Conservation (phyloP, 2,113 vertebrate genomes). For the Rhinogobius similis region DNA sequence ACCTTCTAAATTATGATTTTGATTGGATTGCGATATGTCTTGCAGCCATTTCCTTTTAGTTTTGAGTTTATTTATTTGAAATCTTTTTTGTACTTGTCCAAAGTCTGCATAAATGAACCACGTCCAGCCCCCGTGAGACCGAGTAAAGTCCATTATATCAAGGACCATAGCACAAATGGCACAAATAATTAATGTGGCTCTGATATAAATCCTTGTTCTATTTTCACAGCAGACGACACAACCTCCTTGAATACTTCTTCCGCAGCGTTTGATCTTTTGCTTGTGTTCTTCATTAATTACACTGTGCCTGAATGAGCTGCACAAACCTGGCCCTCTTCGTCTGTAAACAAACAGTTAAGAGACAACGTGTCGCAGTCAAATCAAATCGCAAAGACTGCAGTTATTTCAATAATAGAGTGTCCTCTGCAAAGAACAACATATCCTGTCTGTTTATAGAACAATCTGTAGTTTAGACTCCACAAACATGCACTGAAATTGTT, state of each 20-base stretch:
- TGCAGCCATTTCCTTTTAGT: too few species aligned
- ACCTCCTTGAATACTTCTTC: neutral
- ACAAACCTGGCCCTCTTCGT: constrained; percentile 14
- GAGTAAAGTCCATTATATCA: neutral
- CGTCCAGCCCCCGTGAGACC: neutral
- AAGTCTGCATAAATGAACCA: neutral
- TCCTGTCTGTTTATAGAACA: too few species aligned
- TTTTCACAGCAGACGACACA: neutral
- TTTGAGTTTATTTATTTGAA: neutral
- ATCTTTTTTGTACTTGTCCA: neutral
- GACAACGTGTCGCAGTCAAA: neutral
- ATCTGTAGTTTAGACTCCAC: too few species aligned
- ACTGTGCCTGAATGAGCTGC: constrained; percentile 30
- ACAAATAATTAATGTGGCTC: neutral
- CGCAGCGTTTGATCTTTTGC: too few species aligned
- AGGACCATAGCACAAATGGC: neutral
- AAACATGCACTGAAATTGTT: too few species aligned
- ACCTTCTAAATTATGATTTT: too few species aligned
- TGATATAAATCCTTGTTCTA: neutral
- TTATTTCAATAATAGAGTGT: too few species aligned
- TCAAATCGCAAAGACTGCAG: too few species aligned
- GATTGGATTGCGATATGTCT: too few species aligned
- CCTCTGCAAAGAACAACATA: too few species aligned
- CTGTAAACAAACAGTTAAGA: constrained; percentile 29
- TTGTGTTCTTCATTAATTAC: neutral